phyloP scores from a whole-genome alignment of 2,888 invertebrate genomes.

The Periphyllus acericola region DNA sequence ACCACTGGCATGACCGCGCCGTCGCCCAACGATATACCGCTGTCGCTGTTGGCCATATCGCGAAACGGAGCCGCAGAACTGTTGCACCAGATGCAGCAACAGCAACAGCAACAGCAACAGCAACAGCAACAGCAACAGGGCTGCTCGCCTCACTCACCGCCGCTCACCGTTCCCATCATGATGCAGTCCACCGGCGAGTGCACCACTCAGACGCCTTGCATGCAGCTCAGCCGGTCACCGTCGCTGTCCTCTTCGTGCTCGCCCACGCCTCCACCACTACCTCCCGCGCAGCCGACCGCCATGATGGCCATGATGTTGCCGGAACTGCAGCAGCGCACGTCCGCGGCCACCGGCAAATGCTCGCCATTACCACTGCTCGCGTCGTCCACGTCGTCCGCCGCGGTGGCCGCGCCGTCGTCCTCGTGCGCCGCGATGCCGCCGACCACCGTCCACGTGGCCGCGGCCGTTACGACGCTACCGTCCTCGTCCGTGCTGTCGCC shows the following conservation, averaged over 20 bases:
- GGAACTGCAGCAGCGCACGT: conserved; percentile 66
- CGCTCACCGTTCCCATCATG: conserved; percentile 67
- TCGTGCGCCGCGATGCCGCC: conserved; percentile 59
- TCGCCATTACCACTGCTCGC: conserved; percentile 66
- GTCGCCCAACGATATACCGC: conserved; percentile 61
- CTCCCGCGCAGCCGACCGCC: conserved; percentile 18
- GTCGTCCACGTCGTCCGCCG: conserved; percentile 65
- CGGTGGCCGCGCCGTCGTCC: conserved; percentile 66
- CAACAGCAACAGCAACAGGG: background rate
- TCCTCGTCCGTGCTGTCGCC: conserved; percentile 64
- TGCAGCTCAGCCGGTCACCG: conserved; percentile 37
- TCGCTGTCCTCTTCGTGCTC: conserved; percentile 64
- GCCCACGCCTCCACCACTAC: conserved; percentile 67
- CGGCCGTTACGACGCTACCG: conserved; percentile 35
- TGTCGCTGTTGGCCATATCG: conserved; percentile 23
- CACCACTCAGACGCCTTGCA: conserved; percentile 19
- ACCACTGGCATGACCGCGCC: conserved; percentile 67
- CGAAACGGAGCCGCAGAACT: conserved; percentile 1
- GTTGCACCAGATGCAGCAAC: background rate
- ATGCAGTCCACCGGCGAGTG: conserved; percentile 63
- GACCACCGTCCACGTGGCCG: background rate
- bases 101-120: background rate
- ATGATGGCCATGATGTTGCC: conserved; percentile 56
- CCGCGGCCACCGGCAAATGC: conserved; percentile 65
- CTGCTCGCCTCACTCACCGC: conserved; percentile 55